phyloP scores from a whole-genome alignment of 1,140 invertebrate genomes.

The Paraescarpia echinospica region DNA sequence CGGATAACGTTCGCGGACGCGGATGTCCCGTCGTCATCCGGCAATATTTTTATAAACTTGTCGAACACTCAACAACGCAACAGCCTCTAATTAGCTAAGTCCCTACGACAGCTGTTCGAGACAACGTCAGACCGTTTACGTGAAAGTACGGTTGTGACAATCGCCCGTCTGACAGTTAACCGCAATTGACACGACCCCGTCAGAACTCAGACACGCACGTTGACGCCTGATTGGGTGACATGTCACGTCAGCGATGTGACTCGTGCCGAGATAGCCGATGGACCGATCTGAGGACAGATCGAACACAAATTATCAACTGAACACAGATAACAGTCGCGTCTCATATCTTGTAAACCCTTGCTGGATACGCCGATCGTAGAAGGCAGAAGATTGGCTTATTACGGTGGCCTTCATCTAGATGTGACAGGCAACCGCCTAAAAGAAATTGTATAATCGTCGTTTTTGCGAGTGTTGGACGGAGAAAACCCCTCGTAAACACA shows the following conservation, averaged over 20 bases:
- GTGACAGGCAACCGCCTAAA: too few species aligned
- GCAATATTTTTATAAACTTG: background rate
- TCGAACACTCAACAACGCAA: background rate
- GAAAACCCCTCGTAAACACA: too few species aligned
- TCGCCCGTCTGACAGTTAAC: background rate
- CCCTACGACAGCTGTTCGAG: background rate
- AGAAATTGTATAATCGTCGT: too few species aligned
- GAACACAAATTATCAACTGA: background rate
- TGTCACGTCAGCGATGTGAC: background rate
- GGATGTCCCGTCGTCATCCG: background rate
- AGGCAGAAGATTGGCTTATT: too few species aligned
- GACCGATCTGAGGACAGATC: background rate
- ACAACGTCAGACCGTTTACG: background rate
- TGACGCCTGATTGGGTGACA: background rate
- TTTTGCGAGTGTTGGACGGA: too few species aligned
- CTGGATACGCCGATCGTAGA: too few species aligned
- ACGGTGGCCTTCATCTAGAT: too few species aligned
- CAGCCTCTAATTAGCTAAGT: background rate
- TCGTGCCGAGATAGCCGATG: too few species aligned
- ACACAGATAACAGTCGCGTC: background rate
- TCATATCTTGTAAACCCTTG: too few species aligned
- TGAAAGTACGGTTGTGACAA: background rate
- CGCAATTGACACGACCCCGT: background rate
- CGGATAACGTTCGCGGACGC: background rate
- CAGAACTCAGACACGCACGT: background rate